phyloP scores from a whole-genome alignment of 1,140 invertebrate species.

The Dendrolimus kikuchii region DNA sequence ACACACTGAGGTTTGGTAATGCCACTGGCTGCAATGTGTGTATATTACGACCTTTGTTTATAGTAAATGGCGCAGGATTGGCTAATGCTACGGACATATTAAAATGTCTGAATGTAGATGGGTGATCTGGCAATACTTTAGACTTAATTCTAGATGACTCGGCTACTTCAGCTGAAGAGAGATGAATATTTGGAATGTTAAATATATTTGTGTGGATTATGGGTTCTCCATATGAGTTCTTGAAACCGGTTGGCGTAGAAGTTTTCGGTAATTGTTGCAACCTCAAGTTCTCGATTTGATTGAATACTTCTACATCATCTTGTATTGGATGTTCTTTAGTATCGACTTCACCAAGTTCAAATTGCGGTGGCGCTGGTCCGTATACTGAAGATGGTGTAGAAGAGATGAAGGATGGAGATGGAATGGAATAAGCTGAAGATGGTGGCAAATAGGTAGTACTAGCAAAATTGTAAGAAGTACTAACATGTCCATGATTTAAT shows the following conservation, averaged over 20 bases:
- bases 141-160: constrained; percentile 56
- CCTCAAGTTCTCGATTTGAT: constrained; percentile 23
- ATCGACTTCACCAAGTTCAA: constrained; percentile 19
- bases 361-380: constrained; percentile 17
- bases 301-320: constrained; percentile 32
- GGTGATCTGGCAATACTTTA: constrained; percentile 36
- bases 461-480: constrained; percentile 15
- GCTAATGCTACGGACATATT: constrained; percentile 44
- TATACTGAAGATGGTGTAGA: constrained; percentile 17
- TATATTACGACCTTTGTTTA: constrained; percentile 58
- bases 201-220: constrained; percentile 41
- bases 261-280: constrained; percentile 51
- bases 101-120: constrained; percentile 17
- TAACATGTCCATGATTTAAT: constrained; percentile 10
- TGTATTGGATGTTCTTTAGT: constrained; percentile 33
- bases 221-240: constrained; percentile 59
- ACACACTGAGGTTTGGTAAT: constrained; percentile 70
- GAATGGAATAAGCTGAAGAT: constrained; percentile 20
- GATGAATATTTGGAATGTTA: constrained; percentile 35
- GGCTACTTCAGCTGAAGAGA: constrained; percentile 45
- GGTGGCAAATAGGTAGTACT: constrained; percentile 14
- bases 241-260: constrained; percentile 41
- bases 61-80: constrained; percentile 57
- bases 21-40: constrained; percentile 70
- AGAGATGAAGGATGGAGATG: constrained; percentile 22